These are phyloP conservation scores for Nephila pilipes DNA, from an alignment of 1,140 invertebrate genomes.

Conservation along the genomic window DNA sequence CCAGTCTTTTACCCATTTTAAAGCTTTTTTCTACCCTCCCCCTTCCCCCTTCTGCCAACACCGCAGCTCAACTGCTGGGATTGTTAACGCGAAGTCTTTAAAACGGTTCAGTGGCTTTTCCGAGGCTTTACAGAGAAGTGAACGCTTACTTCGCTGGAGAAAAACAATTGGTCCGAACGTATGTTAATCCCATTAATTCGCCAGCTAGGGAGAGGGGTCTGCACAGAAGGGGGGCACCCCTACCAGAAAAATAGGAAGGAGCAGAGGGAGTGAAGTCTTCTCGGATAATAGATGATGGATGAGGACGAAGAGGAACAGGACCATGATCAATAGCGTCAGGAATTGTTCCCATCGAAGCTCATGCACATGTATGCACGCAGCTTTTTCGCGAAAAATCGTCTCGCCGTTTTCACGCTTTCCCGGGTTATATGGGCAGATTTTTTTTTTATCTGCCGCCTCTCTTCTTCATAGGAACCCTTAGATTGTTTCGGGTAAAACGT, in stretches of 20 bases:
- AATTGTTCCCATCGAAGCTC: conserved; percentile 71
- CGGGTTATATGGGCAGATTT: conserved; percentile 49
- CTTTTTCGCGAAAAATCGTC: conserved; percentile 76
- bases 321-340: conserved; percentile 75
- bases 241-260: conserved; percentile 60
- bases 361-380: conserved; percentile 70
- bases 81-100: conserved; percentile 55
- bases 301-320: conserved; percentile 64
- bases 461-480: conserved; percentile 21
- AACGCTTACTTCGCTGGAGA: conserved; percentile 49
- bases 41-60: background rate
- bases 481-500: conserved; percentile 73
- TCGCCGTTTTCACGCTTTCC: conserved; percentile 74
- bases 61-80: background rate
- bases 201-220: conserved; percentile 51
- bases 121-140: conserved; percentile 62
- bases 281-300: conserved; percentile 76
- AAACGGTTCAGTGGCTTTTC: conserved; percentile 63
- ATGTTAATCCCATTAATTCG: conserved; percentile 77
- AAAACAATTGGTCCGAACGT: conserved; percentile 75
- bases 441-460: conserved; percentile 21
- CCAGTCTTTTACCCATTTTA: background rate
- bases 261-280: conserved; percentile 73
- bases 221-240: conserved; percentile 29
- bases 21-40: background rate